Evolutionary conservation across 2,113 vertebrate genomes (phyloP).

Genomic region (Mobula birostris): DNA sequence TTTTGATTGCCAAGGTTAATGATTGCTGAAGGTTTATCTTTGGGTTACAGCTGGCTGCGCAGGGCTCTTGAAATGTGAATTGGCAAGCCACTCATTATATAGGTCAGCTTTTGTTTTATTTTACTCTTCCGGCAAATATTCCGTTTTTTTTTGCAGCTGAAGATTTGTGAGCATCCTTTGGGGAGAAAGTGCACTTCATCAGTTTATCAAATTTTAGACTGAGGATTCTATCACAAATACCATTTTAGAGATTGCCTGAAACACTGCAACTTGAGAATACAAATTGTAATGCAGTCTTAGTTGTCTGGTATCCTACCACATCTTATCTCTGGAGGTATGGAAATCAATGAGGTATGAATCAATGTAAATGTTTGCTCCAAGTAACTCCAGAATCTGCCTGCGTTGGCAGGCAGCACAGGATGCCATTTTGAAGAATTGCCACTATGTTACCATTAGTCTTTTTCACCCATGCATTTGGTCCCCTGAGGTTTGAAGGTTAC

Average conservation of each 20-base stretch:
- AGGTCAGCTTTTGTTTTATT: background rate
- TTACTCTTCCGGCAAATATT: background rate
- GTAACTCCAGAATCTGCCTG: background rate
- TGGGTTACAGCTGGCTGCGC: background rate
- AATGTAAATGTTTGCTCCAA: conserved; percentile 31
- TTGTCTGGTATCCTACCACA: background rate
- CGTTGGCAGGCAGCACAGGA: background rate
- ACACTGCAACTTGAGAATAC: background rate
- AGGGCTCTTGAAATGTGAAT: background rate
- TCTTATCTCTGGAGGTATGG: conserved; percentile 6
- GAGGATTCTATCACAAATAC: background rate
- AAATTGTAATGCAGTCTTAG: background rate
- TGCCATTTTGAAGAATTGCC: background rate
- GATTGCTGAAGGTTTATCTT: background rate
- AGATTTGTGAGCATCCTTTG: background rate
- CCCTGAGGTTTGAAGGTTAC: background rate
- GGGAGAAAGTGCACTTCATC: background rate
- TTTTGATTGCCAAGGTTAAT: background rate
- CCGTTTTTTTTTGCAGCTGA: background rate
- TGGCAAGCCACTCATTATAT: background rate
- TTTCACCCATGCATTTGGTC: background rate
- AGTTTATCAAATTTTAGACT: conserved; percentile 14
- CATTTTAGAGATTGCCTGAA: background rate
- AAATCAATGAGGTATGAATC: background rate
- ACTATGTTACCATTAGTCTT: background rate